Base-by-base conservation (phyloP, 2,888 invertebrate genomes). In the Drosophila subquinaria region DNA sequence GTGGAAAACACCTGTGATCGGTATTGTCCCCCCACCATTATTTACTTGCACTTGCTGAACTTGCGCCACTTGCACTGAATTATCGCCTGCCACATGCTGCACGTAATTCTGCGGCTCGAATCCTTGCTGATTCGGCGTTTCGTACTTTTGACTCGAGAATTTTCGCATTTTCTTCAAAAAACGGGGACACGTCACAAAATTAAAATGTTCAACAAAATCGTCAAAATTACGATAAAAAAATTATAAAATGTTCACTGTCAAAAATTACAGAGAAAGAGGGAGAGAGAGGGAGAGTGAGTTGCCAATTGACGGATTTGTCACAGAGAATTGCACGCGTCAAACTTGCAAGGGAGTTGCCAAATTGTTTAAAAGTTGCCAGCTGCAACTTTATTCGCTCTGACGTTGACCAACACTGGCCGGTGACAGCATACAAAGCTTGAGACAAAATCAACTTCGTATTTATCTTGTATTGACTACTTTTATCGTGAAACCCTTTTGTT, bases 1-100 rank as follows among this genome's bases (percentile, higher is more conserved):
- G 27, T 61, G 38, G 27, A 42, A 69, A 15, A 52, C 8, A 13
- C 65, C 69, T 3, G n/a, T 5, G 5, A 30, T 0, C 10, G 38
- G 36, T 11, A 17, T 30, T 20, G 38, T 4, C 2, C 0, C 20
- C 13, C 35, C 47, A 1, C 35, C 47, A 2, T 5, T 38, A 20
- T 35, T 38, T 3, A 17, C n/a, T 20, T n/a, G 35, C 30, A n/a
- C 27, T n/a, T 52, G 38, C 52, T n/a, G 35, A 17, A n/a, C 27
- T n/a, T 52, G 38, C 52, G 13, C 10, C 17, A 11, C 2, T 17
- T 38, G 48, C 13, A 4, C 20, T n/a, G 35, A 38, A 15, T 35
- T 20, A 3, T 20, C 17, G 35, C 15, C n/a, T 17, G 17, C 15
- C 55, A 43, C 42, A 8, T 51, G 20, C 15, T 9, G 48, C 30